Conservation (phyloP, 2,113 vertebrate genomes). For the Bos taurus region DNA sequence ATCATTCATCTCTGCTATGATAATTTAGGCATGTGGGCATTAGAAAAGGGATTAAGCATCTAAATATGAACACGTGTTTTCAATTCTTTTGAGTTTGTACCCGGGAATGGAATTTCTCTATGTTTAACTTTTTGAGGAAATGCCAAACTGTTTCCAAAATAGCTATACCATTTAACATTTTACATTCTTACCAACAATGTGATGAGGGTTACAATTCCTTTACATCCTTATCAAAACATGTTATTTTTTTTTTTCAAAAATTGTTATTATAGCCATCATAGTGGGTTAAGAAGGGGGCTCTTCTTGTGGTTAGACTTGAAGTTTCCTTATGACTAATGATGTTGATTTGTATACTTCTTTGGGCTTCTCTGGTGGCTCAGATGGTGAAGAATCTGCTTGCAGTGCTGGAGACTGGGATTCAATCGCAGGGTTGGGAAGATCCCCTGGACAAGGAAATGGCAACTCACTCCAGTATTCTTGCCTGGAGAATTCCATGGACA, state of each 20-base stretch:
- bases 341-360: neutral
- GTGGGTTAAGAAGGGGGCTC: neutral
- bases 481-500: neutral
- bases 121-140: slow-evolving; percentile 18
- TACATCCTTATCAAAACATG: neutral
- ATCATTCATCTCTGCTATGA: rapidly evolving
- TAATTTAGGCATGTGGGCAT: neutral
- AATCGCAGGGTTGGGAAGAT: neutral
- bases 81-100: neutral
- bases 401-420: neutral
- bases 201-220: neutral
- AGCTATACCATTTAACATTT: neutral
- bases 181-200: neutral
- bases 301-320: neutral
- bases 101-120: neutral
- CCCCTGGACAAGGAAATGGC: neutral
- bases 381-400: neutral
- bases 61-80: neutral
- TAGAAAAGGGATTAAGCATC: neutral
- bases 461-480: neutral
- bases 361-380: neutral
- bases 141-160: neutral
- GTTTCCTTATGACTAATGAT: neutral
- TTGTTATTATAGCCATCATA: neutral
- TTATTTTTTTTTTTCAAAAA: neutral